Base-by-base conservation (phyloP, 1,140 invertebrate species). In the Drosophila aff. region DNA sequence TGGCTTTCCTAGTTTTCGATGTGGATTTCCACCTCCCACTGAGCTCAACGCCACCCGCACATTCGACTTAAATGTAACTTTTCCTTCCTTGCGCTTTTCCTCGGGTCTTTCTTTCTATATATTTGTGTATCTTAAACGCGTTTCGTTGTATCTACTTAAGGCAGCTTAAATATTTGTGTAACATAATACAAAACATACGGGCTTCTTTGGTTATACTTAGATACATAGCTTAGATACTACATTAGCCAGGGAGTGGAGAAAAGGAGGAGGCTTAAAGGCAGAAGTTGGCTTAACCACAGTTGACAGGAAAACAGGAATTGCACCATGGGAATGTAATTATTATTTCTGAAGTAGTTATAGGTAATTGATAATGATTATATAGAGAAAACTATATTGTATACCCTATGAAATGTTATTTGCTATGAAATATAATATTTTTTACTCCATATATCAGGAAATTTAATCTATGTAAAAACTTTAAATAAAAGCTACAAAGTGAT, bases 101-200 rank as follows among this genome's bases (percentile, higher is more conserved):
- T 71, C 67, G 41, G 69, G 21, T 65, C 55, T 60, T 76, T 68
- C 47, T 68, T 62, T 68, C 62, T 62, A n/a, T 50, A 16, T 47
- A 87, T 83, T 87, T 89, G 84, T 87, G 87, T 87, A 89, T 89
- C 84, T 89, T 89, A 76, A 89, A 89, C 84, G 85, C 85, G 84
- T 89, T 89, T 89, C 77, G 81, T 82, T 89, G 84, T 89, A 89
- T 90, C 85, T 90, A 90, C 81, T 90, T 89, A 84, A 90, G 84
- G 62, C 84, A 87, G 84, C 84, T 87, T 87, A 87, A 87, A 89
- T 89, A 89, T 89, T 89, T 90, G 84, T 89, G 84, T 89, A 89
- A 89, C 85, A 90, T 90, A 89, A 89, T 89, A 90, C 84, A 89
- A 84, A 84, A 89, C 78, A 89, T 89, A 89, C 84, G 85, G 85